Percentiles rank a stretch among this genome's conserved stretches.
Evolutionary conservation across 2,113 vertebrate species (phyloP).

Genomic region (Origma solitaria): DNA sequence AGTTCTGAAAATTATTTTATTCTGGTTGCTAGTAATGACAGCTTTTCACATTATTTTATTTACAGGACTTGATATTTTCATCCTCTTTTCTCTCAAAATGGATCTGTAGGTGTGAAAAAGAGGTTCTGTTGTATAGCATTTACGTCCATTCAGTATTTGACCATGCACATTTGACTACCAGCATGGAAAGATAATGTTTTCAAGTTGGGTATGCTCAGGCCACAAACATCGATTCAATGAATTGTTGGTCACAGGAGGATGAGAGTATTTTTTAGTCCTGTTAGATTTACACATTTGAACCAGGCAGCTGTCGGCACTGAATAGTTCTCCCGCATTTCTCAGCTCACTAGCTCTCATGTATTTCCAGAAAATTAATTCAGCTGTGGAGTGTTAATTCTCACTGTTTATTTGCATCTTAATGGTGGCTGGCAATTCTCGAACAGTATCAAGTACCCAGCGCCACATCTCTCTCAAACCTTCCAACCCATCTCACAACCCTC

Average conservation of each 20-base stretch:
- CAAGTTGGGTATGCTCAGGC: neutral
- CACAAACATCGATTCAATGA: neutral
- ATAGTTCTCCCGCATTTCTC: neutral
- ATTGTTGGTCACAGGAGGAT: neutral
- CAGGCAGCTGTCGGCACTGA: neutral
- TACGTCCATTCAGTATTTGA: neutral
- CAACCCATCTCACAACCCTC: neutral
- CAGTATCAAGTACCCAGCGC: rapidly evolving
- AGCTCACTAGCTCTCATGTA: neutral
- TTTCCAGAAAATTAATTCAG: neutral
- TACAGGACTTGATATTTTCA: neutral
- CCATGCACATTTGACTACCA: neutral
- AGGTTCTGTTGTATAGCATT: neutral
- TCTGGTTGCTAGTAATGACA: neutral
- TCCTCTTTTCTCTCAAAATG: neutral
- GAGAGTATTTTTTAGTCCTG: neutral
- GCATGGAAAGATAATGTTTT: neutral
- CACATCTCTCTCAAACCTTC: neutral
- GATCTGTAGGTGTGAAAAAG: neutral
- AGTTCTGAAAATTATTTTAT: neutral
- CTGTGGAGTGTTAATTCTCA: neutral
- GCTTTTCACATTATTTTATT: neutral
- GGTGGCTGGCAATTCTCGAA: neutral
- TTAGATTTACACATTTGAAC: neutral
- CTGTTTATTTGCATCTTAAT: neutral